Percentiles rank a stretch among this genome's conserved stretches.
Conservation (phyloP, 2,113 vertebrate species). For the Triplophysa siluroides region DNA sequence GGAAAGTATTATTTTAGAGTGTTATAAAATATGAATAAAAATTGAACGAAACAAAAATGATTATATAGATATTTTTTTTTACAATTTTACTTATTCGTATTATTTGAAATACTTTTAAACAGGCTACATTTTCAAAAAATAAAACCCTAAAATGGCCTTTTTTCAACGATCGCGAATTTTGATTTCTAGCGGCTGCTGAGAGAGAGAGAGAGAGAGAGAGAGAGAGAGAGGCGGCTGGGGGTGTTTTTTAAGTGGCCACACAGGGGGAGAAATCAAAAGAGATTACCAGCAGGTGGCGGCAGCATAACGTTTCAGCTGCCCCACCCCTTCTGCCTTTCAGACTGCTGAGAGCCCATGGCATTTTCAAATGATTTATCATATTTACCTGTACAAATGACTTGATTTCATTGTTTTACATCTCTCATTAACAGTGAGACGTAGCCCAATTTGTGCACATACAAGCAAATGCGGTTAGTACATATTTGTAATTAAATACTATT, state of each 20-base stretch:
- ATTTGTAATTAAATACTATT: neutral
- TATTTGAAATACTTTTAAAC: too few relatives aligned
- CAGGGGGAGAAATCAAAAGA: conserved; percentile 72
- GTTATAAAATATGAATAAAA: too few relatives aligned
- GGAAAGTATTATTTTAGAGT: too few relatives aligned
- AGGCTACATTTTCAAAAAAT: neutral
- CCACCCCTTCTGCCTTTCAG: conserved; percentile 71
- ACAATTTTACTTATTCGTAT: too few relatives aligned
- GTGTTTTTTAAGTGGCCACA: conserved; percentile 68
- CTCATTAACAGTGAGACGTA: neutral
- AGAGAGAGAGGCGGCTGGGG: conserved; percentile 50
- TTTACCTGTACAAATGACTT: conserved; percentile 46
- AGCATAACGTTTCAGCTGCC: conserved; percentile 77
- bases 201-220: conserved; percentile 43
- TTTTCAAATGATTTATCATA: conserved; percentile 36
- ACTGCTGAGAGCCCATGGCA: conserved; percentile 56
- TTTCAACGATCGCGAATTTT: neutral
- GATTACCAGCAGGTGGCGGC: conserved; percentile 85
- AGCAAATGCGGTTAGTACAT: neutral
- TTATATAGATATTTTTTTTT: too few relatives aligned
- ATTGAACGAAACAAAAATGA: too few relatives aligned
- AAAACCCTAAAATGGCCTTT: neutral
- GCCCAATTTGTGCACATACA: neutral
- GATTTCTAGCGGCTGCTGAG: neutral
- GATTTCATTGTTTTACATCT: conserved; percentile 29